Evolutionary conservation across 1,140 invertebrate genomes (phyloP).

Genomic region (Rhizoglyphus robini): DNA sequence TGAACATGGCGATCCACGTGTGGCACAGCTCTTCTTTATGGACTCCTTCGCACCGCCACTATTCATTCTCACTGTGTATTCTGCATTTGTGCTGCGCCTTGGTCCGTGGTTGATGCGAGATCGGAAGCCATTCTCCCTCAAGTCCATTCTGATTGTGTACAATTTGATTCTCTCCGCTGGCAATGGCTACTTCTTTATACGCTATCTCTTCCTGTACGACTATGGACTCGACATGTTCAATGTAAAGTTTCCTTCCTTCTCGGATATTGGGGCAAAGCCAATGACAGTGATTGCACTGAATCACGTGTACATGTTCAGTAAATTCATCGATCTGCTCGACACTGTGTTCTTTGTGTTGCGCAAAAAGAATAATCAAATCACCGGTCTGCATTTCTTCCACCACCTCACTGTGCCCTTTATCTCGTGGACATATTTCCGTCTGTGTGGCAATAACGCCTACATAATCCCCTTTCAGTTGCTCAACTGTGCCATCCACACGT

Average conservation of each 20-base stretch:
- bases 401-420: conserved; percentile 44
- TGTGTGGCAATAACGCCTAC: background rate
- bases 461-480: conserved; percentile 44
- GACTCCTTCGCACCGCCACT: background rate
- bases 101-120: conserved; percentile 72
- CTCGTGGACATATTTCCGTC: conserved; percentile 3
- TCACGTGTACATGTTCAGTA: conserved; percentile 1
- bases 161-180: conserved; percentile 38
- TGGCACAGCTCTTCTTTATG: background rate
- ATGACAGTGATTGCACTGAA: background rate
- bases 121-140: conserved; percentile 61
- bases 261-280: background rate
- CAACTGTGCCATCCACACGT: conserved; percentile 68
- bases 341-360: conserved; percentile 70
- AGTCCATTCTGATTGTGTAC: conserved; percentile 59
- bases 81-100: conserved; percentile 60
- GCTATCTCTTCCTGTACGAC: background rate
- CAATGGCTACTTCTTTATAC: conserved; percentile 3
- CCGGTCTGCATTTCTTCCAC: conserved; percentile 85
- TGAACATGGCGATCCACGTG: conserved; percentile 15
- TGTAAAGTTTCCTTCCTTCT: background rate
- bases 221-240: conserved; percentile 2
- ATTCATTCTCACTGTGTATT: conserved; percentile 43
- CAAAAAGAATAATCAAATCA: conserved; percentile 82
- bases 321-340: conserved; percentile 15